Evolutionary conservation across 2,797 vertebrate species (phyloP), one percentile per base, ranked within the genome.

Genomic region (Thalassophryne amazonica): DNA sequence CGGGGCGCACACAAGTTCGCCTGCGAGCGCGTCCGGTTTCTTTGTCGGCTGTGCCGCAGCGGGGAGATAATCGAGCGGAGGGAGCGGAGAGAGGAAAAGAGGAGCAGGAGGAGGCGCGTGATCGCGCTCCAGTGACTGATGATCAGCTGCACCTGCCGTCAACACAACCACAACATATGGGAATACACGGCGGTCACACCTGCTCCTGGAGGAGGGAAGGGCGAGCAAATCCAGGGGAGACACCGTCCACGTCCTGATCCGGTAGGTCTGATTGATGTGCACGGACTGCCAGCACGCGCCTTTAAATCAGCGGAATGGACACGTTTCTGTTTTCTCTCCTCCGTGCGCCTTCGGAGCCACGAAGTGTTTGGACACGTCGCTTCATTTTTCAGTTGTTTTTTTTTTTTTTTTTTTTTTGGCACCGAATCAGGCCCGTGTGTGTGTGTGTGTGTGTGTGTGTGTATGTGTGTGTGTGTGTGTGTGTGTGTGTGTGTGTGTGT

Each of bases 131-230:
- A 79, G 76, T 80, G 85, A 83, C 77, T 69, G 63, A n/a, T n/a
- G n/a, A 80, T 72, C 68, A 68, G 60, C 76, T 54, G 74, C 71
- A 75, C 76, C 80, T 37, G 59, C 79, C 65, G 53, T 56, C 76
- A 80, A 66, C 57, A 53, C 57, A 55, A 71, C 67, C 66, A 73
- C 80, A 81, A 71, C 73, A 78, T 89, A 80, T 84, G 83, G 86
- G 83, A 90, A 84, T 88, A 89, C 83, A 80, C 53, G 45, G 70
- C 60, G 76, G 56, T 82, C 74, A 51, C 74, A 80, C 81, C 81
- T 80, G 82, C 57, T 40, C 53, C 7, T 45, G 75, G 51, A 71
- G 66, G 71, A 73, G 24, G 12, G 39, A 40, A 56, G 40, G 42
- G 63, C 67, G 61, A 40, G 30, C 60, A 51, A 22, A 69, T 33